Percentiles rank a stretch among this genome's conserved stretches.
phyloP scores from a whole-genome alignment of 1,140 invertebrate species.

The Sweltsa coloradensis region DNA sequence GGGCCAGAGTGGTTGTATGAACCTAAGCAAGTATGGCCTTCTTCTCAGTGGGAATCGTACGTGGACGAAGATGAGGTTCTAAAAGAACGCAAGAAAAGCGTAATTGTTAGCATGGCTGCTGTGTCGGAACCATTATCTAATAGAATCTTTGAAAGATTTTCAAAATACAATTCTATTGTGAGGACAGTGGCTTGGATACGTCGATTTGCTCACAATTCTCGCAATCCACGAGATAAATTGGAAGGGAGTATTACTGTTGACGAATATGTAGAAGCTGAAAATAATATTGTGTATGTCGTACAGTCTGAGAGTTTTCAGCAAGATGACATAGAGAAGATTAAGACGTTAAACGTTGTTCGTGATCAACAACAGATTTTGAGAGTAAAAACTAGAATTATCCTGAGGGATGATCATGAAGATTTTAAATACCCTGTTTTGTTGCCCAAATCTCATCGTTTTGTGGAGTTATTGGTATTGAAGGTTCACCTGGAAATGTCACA shows the following conservation, averaged over 20 bases:
- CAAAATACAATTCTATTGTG: constrained; percentile 20
- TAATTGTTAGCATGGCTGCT: background rate
- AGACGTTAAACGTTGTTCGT: background rate
- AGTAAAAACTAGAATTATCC: constrained; percentile 9
- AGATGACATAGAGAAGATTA: background rate
- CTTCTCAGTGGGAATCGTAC: constrained; percentile 12
- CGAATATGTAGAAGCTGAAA: constrained; percentile 9
- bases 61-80: constrained; percentile 13
- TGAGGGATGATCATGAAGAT: background rate
- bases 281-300: background rate
- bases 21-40: constrained; percentile 18
- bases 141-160: constrained; percentile 13
- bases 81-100: background rate
- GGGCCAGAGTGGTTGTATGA: constrained; percentile 25
- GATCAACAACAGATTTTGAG: background rate
- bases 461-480: constrained; percentile 7
- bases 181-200: constrained; percentile 20
- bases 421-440: constrained; percentile 12
- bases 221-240: background rate
- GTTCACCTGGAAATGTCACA: constrained; percentile 9
- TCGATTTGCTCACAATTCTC: constrained; percentile 20
- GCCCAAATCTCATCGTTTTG: constrained; percentile 9
- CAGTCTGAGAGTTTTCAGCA: constrained; percentile 7
- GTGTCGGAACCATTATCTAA: background rate
- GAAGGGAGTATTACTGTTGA: constrained; percentile 1